Conservation (phyloP, 1,140 invertebrate genomes). For the Lordiphosa clarofinis region DNA sequence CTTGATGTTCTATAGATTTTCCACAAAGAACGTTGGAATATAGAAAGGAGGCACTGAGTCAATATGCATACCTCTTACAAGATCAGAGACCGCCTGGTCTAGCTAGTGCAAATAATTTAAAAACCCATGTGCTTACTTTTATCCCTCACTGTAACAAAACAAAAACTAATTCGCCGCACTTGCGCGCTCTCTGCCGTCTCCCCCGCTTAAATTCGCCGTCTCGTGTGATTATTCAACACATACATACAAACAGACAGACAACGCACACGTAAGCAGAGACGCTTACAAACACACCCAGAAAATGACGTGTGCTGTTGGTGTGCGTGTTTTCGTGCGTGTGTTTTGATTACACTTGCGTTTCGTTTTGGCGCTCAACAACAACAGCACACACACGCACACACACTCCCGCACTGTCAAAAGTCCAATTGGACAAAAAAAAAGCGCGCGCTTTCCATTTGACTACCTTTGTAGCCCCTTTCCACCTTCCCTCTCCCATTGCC, state of each 20-base stretch:
- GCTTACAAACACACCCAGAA: constrained; percentile 28
- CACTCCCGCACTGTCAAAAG: constrained; percentile 34
- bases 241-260: constrained; percentile 2
- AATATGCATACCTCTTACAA: too few species aligned
- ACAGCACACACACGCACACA: constrained; percentile 5
- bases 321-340: constrained; percentile 67
- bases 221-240: constrained; percentile 1
- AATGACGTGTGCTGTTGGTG: constrained; percentile 41
- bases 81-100: too few species aligned
- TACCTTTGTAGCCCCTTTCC: neutral
- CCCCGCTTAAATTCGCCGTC: constrained; percentile 29
- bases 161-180: constrained; percentile 38
- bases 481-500: neutral
- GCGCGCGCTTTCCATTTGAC: constrained; percentile 56
- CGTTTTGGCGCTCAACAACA: constrained; percentile 61
- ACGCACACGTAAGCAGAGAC: constrained; percentile 31
- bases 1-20: too few species aligned
- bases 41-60: too few species aligned
- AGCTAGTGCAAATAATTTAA: too few species aligned
- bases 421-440: constrained; percentile 67
- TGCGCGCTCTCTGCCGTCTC: constrained; percentile 32
- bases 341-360: constrained; percentile 71
- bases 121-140: constrained; percentile 1
- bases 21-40: too few species aligned
- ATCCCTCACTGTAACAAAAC: constrained; percentile 18